A percentile compares a stretch with the other conserved stretches of the same genome.
These are phyloP conservation scores for Agonum fuliginosum DNA, from an alignment of 2,888 invertebrate species.

Conservation along the genomic window DNA sequence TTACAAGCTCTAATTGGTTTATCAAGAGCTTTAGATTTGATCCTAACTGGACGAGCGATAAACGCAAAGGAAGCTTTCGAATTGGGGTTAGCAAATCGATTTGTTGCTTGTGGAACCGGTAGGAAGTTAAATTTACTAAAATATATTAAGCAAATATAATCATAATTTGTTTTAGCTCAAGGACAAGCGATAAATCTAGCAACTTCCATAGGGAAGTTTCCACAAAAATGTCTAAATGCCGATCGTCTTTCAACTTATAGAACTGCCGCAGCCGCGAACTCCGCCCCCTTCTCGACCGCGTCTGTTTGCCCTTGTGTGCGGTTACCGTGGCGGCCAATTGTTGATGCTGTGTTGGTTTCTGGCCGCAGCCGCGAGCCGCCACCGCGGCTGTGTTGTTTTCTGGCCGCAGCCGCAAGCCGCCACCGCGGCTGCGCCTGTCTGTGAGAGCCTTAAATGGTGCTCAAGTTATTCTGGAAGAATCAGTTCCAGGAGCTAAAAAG, in stretches of 20 bases:
- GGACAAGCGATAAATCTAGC: conserved; percentile 86
- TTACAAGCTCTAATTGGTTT: conserved; percentile 89
- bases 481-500: conserved; percentile 80
- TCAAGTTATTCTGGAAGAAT: conserved; percentile 79
- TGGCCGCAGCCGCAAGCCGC: no score
- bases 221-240: conserved; percentile 77
- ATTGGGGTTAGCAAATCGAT: conserved; percentile 87
- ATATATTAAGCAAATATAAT: conserved; percentile 23
- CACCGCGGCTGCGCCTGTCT: no score
- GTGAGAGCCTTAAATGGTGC: conserved; percentile 76
- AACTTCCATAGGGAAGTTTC: conserved; percentile 84
- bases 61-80: conserved; percentile 86
- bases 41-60: conserved; percentile 90
- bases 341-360: conserved; percentile 81
- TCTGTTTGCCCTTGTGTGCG: no score
- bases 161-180: conserved; percentile 73
- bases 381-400: no score
- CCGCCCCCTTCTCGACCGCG: no score
- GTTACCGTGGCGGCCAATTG: no score
- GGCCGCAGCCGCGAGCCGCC: no score
- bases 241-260: conserved; percentile 79
- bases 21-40: conserved; percentile 89
- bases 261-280: conserved; percentile 80
- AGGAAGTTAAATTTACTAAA: conserved; percentile 30
- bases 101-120: conserved; percentile 91